Conservation (phyloP, 2,888 invertebrate species). For the Sclerodermus sp. region DNA sequence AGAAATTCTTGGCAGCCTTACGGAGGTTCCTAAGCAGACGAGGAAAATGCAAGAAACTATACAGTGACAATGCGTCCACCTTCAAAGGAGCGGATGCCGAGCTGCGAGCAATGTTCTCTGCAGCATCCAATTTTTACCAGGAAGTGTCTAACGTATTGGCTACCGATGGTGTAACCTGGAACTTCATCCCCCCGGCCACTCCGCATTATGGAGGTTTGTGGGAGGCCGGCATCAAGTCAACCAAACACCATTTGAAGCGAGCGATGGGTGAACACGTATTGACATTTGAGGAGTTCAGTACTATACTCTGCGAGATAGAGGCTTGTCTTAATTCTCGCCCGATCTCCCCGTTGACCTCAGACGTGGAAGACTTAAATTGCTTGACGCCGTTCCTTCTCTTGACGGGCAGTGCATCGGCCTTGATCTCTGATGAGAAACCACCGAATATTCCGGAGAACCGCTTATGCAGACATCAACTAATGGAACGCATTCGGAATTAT, state of each 20-base stretch:
- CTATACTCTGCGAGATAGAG: no score
- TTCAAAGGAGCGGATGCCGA: constrained; percentile 11
- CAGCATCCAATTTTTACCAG: not conserved
- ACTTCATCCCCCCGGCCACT: constrained; percentile 8
- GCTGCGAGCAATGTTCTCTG: not conserved
- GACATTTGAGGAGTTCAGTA: no score
- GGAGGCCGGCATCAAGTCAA: constrained; percentile 31
- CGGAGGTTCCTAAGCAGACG: constrained; percentile 17
- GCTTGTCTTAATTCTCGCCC: no score
- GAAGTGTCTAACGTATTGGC: not conserved
- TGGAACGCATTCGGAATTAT: no score
- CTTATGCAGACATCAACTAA: no score
- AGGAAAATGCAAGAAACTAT: constrained; percentile 4
- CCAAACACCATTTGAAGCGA: constrained; percentile 35
- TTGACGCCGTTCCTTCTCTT: no score
- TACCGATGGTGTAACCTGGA: not conserved
- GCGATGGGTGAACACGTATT: no score
- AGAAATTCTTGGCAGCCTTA: constrained; percentile 6
- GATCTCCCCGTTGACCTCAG: no score
- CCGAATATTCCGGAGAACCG: no score
- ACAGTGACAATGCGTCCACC: constrained; percentile 15
- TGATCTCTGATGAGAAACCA: no score
- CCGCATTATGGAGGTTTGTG: constrained; percentile 28
- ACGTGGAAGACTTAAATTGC: no score
- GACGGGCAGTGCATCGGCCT: no score